Evolutionary conservation across 1,140 invertebrate genomes (phyloP).

Genomic region (honey bee (Apis mellifera)): DNA sequence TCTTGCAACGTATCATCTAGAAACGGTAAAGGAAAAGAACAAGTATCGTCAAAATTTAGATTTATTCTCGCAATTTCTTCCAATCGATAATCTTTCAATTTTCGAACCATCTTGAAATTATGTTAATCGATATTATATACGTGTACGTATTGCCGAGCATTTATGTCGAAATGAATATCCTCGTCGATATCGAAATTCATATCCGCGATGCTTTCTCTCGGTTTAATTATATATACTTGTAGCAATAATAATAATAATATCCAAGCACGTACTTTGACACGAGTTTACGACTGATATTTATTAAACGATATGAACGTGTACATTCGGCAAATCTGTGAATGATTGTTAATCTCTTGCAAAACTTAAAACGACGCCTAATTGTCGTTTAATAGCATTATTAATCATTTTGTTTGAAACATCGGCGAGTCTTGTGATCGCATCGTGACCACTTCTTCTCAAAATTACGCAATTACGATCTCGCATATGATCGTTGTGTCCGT

Average conservation of each 20-base stretch:
- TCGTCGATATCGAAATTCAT: not conserved
- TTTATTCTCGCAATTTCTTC: too few relatives aligned
- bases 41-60: too few relatives aligned
- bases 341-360: not conserved
- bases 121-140: too few relatives aligned
- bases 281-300: not conserved
- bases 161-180: too few relatives aligned
- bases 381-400: not conserved
- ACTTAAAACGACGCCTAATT: not conserved
- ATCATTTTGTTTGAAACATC: not conserved
- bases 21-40: constrained; percentile 49
- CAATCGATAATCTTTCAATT: not conserved
- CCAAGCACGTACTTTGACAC: too few relatives aligned
- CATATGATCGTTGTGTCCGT: not conserved
- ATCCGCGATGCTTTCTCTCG: not conserved
- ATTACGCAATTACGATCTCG: not conserved
- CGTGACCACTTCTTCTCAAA: not conserved
- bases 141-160: too few relatives aligned
- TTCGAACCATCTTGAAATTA: not conserved
- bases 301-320: not conserved
- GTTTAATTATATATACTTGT: not conserved
- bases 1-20: constrained; percentile 60
- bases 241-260: too few relatives aligned
- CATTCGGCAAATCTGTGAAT: not conserved
- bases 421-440: not conserved